Evolutionary conservation across 23 tunicate species (phyloP).

Genomic region (Halocynthia aurantium): DNA sequence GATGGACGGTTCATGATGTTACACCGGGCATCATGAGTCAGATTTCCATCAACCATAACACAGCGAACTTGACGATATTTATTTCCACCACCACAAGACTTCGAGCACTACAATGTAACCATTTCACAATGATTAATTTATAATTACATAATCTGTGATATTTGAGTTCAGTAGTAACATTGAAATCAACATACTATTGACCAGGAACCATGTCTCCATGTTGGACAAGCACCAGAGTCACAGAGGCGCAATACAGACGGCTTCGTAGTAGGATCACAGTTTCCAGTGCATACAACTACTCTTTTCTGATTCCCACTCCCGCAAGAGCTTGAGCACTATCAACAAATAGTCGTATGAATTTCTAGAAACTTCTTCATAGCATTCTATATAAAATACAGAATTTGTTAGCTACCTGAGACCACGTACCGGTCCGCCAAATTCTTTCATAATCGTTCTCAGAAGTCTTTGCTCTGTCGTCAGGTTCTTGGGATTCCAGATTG

Average conservation of each 20-base stretch:
- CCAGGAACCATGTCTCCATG: constrained; percentile 19
- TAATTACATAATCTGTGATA: neutral
- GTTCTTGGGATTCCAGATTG: too few relatives aligned
- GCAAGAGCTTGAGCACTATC: constrained; percentile 78
- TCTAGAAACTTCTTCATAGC: too few relatives aligned
- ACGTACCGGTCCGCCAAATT: constrained; percentile 47
- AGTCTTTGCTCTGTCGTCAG: too few relatives aligned
- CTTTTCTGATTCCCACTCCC: constrained; percentile 45
- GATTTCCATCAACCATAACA: constrained; percentile 20
- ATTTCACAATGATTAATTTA: neutral
- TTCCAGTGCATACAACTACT: constrained; percentile 39
- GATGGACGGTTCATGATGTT: constrained; percentile 41
- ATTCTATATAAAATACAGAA: neutral
- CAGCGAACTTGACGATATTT: constrained; percentile 5
- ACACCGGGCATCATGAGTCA: constrained; percentile 39
- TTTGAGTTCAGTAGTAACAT: neutral
- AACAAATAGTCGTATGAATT: neutral
- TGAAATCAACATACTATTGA: neutral
- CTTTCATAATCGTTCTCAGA: neutral
- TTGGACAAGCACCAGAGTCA: constrained; percentile 19
- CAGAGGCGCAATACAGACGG: constrained; percentile 9
- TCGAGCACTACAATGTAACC: constrained; percentile 10
- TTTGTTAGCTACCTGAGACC: constrained; percentile 43
- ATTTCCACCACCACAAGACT: constrained; percentile 26
- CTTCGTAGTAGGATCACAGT: constrained; percentile 2